phyloP scores from a whole-genome alignment of 2,888 invertebrate species.

The Myopa testacea region DNA sequence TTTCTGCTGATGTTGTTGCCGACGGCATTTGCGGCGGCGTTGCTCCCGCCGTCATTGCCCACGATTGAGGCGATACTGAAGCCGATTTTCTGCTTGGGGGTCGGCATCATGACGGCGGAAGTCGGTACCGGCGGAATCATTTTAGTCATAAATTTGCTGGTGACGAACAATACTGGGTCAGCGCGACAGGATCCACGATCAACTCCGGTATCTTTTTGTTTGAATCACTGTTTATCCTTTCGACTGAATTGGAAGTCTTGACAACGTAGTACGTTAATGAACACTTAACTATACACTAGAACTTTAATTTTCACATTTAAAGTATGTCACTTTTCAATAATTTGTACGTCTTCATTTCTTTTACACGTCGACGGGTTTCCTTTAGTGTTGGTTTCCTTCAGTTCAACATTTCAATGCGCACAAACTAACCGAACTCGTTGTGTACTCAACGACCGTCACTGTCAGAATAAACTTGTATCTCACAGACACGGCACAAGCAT shows the following conservation, averaged over 20 bases:
- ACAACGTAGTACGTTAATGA: too few species aligned
- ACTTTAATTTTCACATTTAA: neutral
- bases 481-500: conserved; percentile 59
- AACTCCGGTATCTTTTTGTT: neutral
- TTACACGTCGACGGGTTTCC: neutral
- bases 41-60: conserved; percentile 72
- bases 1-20: conserved; percentile 48
- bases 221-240: too few species aligned
- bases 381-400: neutral
- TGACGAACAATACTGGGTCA: conserved; percentile 7
- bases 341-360: neutral
- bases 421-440: conserved; percentile 60
- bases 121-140: conserved; percentile 98
- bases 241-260: too few species aligned
- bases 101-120: conserved; percentile 89
- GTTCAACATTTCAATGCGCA: conserved; percentile 45
- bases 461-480: conserved; percentile 65
- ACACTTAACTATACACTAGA: too few species aligned
- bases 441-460: conserved; percentile 66
- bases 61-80: conserved; percentile 96
- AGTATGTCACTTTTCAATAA: neutral
- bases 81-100: conserved; percentile 92
- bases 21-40: conserved; percentile 52
- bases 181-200: neutral
- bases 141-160: conserved; percentile 67